phyloP scores from a whole-genome alignment of 2,888 invertebrate genomes.

The Drosophila rubida region DNA sequence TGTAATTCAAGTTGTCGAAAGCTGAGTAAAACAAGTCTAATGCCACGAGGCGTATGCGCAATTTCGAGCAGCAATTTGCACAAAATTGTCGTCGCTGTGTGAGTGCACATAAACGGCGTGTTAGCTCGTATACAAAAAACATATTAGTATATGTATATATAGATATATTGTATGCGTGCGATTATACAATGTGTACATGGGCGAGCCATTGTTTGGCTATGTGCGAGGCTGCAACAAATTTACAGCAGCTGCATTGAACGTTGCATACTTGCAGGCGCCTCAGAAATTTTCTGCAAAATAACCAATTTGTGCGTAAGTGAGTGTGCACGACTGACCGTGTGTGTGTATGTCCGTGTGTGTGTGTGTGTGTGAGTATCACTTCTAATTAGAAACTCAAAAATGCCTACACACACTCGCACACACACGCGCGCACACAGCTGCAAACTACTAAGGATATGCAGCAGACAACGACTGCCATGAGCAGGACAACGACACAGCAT shows the following conservation, averaged over 20 bases:
- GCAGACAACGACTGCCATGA: constrained; percentile 74
- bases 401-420: constrained; percentile 28
- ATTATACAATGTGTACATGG: constrained; percentile 18
- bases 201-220: constrained; percentile 38
- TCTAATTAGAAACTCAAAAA: constrained; percentile 80
- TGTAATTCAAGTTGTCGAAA: constrained; percentile 66
- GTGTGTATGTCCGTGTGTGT: constrained; percentile 23
- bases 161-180: constrained; percentile 10
- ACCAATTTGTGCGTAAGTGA: constrained; percentile 61
- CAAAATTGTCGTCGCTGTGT: constrained; percentile 22
- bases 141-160: constrained; percentile 2
- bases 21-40: constrained; percentile 19
- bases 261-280: constrained; percentile 75
- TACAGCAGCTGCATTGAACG: constrained; percentile 72
- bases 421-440: constrained; percentile 26
- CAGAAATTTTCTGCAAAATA: constrained; percentile 70
- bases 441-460: constrained; percentile 73
- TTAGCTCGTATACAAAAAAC: constrained; percentile 6
- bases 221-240: constrained; percentile 62
- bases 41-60: constrained; percentile 41
- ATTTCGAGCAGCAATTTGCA: constrained; percentile 18
- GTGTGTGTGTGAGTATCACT: constrained; percentile 61
- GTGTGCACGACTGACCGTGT: constrained; percentile 14
- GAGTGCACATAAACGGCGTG: background rate
- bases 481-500: constrained; percentile 72